Base-by-base conservation (phyloP, 2,797 vertebrate genomes). In the Anableps anableps region DNA sequence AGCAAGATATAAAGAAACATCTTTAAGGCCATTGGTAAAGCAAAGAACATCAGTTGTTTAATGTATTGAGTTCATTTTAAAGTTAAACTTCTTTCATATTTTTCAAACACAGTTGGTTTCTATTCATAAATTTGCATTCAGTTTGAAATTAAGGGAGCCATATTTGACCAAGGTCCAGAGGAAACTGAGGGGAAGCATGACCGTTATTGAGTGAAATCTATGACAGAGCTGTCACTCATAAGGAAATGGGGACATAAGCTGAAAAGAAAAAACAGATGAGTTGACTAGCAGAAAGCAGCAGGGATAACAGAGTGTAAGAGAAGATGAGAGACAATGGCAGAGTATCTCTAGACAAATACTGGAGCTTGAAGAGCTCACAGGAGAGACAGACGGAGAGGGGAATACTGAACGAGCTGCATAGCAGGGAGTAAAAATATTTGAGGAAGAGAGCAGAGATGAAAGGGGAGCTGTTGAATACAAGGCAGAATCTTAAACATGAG, bases 291-390 rank as follows among this genome's bases (percentile, higher is more conserved):
- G 74, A 79, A 83, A 76, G 75, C 77, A 64, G 79, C 51, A 10
- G 71, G 75, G 83, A 87, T 73, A 74, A 85, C 55, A 58, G 55
- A 74, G 55, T 26, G 60, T 77, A 78, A 80, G 72, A 78, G 83
- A 79, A 77, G 80, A 87, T 86, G 64, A 89, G 79, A 89, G 82
- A 85, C 85, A 91, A 87, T 84, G 74, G 86, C 34, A 60, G 73
- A 88, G 86, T 84, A 83, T 85, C 83, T 90, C 72, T 74, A 86
- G 85, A 90, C 84, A 92, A 91, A 93, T 90, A 92, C 87, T 89
- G 80, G 79, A 87, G 74, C 87, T 89, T 91, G 74, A 87, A 89
- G 89, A 85, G 80, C 89, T 90, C 86, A 89, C 66, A 55, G 81
- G 87, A 88, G 88, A 92, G 84, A 91, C 74, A 76, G 82, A 82